A percentile compares a stretch with the other conserved stretches of the same genome.
Evolutionary conservation across 2,797 vertebrate genomes (phyloP).

Genomic region (Neomorphus geoffroyi): DNA sequence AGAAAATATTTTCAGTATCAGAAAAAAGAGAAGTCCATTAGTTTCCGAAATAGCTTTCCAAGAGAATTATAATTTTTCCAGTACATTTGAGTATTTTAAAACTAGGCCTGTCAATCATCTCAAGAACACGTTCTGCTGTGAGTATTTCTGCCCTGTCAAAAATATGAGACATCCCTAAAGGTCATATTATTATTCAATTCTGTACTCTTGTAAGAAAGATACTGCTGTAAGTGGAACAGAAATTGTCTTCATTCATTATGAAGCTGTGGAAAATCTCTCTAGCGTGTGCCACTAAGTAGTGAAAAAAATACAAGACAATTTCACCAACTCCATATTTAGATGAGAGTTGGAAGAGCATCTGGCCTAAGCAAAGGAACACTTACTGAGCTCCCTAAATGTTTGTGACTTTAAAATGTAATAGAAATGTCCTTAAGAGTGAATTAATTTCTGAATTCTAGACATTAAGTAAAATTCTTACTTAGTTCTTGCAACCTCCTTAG

Average conservation of each 20-base stretch:
- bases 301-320: background rate
- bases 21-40: background rate
- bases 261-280: slow-evolving; percentile 5
- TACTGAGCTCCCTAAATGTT: background rate
- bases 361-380: background rate
- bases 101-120: slow-evolving; percentile 14
- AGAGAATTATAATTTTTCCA: background rate
- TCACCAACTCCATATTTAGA: background rate
- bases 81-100: slow-evolving; percentile 7
- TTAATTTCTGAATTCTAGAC: background rate
- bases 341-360: background rate
- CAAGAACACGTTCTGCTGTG: background rate
- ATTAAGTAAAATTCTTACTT: slow-evolving; percentile 82
- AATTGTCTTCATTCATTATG: slow-evolving; percentile 34
- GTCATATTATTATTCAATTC: slow-evolving; percentile 27
- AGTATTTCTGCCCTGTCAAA: slow-evolving; percentile 30
- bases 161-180: slow-evolving; percentile 26
- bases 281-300: background rate
- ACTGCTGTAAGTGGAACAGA: slow-evolving; percentile 8
- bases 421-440: background rate
- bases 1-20: background rate
- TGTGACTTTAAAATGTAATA: background rate
- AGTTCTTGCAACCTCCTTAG: slow-evolving; percentile 93
- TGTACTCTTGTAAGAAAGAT: background rate
- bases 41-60: background rate